Evolutionary conservation across 92 coral and sea anemone genomes (phyloP), one percentile per base, ranked within the genome.

Genomic region (Umimayanthus chanpuru): DNA sequence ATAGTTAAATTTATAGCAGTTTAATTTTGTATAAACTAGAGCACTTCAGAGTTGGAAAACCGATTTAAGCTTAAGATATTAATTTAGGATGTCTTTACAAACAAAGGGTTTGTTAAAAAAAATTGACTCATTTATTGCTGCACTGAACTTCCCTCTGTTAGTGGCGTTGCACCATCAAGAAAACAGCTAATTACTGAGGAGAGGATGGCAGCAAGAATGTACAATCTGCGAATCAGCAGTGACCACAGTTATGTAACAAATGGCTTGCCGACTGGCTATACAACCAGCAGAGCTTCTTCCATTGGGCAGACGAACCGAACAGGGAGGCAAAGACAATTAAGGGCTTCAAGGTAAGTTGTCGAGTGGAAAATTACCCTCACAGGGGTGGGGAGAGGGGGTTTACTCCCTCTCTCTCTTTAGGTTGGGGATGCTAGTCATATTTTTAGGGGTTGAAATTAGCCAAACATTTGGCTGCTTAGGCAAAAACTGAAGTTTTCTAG

Each of bases 201-300:
- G 83, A 93, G 89, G 88, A 97, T 97, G 99, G 98, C 99, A 12
- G 98, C 98, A 87, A 92, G 93, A 87, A 95, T 97, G 98, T 93
- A 97, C 92, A 94, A 94, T 76, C 90, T 97, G 61, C 84, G 91
- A 79, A 97, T 97, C 67, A 95, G 96, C 76, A 95, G 74, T 81
- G 98, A 97, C 87, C 97, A 94, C 86, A 91, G 75, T 68, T 94
- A 95, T 80, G 86, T 88, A 61, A 72, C 88, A 7, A 97, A 89
- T 87, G 89, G 91, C 29, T 76, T 89, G 58, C 93, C 83, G 43
- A n/a, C 58, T 4, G 49, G 79, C 23, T 9, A 4, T 83, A 20
- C n/a, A 23, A 9, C 77, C 16, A 26, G 18, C 28, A 41, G 44
- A 16, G 29, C 41, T 20, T 30, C 87, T 1, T 70, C 87, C 38